phyloP scores from a whole-genome alignment of 2,113 vertebrate genomes.

The Gallinago media region DNA sequence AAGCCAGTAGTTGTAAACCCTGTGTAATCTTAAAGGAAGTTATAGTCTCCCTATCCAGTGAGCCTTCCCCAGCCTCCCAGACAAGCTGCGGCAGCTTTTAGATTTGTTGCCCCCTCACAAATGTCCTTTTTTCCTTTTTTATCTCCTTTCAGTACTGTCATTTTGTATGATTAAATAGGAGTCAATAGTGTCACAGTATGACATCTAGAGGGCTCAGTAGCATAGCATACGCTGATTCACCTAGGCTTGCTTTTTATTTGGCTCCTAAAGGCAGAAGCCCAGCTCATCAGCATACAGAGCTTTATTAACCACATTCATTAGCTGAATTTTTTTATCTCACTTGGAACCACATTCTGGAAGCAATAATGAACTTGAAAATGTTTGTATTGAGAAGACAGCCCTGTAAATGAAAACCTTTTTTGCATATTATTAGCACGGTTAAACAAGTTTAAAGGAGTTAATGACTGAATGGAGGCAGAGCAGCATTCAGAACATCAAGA shows the following conservation, averaged over 20 bases:
- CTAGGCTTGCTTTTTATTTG: neutral
- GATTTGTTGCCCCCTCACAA: neutral
- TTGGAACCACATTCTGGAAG: slow-evolving; percentile 19
- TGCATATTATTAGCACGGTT: neutral
- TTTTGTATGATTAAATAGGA: slow-evolving; percentile 24
- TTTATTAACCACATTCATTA: slow-evolving; percentile 47
- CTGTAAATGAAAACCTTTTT: slow-evolving; percentile 4
- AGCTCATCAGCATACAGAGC: neutral
- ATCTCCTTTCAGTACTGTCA: neutral
- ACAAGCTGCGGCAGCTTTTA: neutral
- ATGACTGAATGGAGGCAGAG: neutral
- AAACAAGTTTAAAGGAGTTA: neutral
- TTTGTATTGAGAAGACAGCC: neutral
- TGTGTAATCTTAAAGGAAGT: neutral
- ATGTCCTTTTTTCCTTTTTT: neutral
- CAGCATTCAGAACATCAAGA: neutral
- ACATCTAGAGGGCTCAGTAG: neutral
- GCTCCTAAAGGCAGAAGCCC: neutral
- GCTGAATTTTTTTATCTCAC: neutral
- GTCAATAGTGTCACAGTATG: neutral
- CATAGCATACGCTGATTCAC: neutral
- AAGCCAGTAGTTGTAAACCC: neutral
- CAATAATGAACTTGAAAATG: slow-evolving; percentile 24
- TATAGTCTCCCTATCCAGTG: neutral
- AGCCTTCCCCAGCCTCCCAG: neutral